Percentiles rank a stretch among this genome's conserved stretches.
These are phyloP conservation scores for Stigmatopora argus DNA, from an alignment of 2,113 vertebrate genomes.

Conservation along the genomic window DNA sequence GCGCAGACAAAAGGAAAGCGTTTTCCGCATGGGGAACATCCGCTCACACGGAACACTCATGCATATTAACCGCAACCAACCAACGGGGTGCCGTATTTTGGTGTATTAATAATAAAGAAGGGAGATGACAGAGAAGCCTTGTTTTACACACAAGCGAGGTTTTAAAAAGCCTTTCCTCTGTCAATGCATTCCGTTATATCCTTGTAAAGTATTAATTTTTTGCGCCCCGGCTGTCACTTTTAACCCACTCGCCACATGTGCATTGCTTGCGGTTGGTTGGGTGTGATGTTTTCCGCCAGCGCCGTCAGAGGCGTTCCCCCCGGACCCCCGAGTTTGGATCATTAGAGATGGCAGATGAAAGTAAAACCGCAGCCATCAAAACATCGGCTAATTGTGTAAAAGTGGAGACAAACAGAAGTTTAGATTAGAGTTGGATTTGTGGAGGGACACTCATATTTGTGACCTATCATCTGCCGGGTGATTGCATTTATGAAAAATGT, in stretches of 20 bases:
- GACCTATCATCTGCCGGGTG: not conserved
- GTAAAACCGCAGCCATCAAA: conserved; percentile 53
- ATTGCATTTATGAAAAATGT: not conserved
- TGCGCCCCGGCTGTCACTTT: conserved; percentile 35
- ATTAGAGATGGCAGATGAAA: conserved; percentile 60
- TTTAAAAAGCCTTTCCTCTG: conserved; percentile 34
- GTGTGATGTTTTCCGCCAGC: conserved; percentile 51
- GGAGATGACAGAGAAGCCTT: conserved; percentile 42
- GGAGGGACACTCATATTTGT: not conserved
- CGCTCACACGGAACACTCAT: conserved; percentile 23
- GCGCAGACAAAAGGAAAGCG: not conserved
- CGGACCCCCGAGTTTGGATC: conserved; percentile 51
- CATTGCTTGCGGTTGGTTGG: conserved; percentile 9
- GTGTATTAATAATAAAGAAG: conserved; percentile 42
- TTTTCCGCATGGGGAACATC: conserved; percentile 1
- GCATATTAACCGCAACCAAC: conserved; percentile 40
- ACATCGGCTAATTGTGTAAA: conserved; percentile 62
- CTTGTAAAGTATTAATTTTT: conserved; percentile 41
- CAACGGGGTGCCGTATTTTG: conserved; percentile 19
- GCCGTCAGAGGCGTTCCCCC: conserved; percentile 45
- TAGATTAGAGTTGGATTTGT: conserved; percentile 43
- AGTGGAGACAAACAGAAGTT: conserved; percentile 57
- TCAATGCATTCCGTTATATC: conserved; percentile 48
- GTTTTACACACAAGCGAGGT: conserved; percentile 50
- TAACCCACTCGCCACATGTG: conserved; percentile 5